A percentile compares a stretch with the other conserved stretches of the same genome.
Evolutionary conservation across 1,140 invertebrate genomes (phyloP).

Genomic region (Hyles euphorbiae): DNA sequence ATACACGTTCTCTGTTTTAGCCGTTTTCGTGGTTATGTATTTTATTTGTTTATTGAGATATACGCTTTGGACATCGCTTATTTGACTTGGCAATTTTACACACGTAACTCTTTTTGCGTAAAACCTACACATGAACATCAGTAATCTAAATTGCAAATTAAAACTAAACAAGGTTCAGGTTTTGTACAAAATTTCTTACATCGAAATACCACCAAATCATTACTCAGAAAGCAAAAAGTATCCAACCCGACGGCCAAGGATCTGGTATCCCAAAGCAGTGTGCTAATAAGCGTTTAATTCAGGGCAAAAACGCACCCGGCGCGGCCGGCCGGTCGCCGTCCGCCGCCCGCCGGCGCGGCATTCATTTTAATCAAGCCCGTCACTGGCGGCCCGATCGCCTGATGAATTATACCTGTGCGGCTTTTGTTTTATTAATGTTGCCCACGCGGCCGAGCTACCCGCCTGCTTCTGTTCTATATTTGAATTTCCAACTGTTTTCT

Average conservation of each 20-base stretch:
- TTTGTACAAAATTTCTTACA: no score
- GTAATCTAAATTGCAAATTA: no score
- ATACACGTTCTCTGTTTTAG: slow-evolving; percentile 7
- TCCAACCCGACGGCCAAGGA: background rate
- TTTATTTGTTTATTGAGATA: background rate
- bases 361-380: slow-evolving; percentile 36
- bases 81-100: no score
- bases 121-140: no score
- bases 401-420: slow-evolving; percentile 31
- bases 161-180: no score
- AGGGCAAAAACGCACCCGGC: slow-evolving; percentile 14
- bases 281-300: slow-evolving; percentile 29
- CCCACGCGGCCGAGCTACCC: slow-evolving; percentile 4
- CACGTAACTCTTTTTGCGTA: no score
- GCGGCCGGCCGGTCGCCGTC: slow-evolving; percentile 7
- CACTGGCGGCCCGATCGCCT: slow-evolving; percentile 25
- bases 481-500: background rate
- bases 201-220: no score
- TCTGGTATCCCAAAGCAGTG: no score
- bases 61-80: slow-evolving; percentile 1
- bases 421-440: slow-evolving; percentile 23
- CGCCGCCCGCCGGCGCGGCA: slow-evolving; percentile 11
- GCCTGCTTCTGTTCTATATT: slow-evolving; percentile 7
- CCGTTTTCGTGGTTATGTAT: no score
- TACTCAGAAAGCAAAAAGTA: no score